Evolutionary conservation across 2,797 vertebrate species (phyloP).

Genomic region (Hippopotamyrus pictus): DNA sequence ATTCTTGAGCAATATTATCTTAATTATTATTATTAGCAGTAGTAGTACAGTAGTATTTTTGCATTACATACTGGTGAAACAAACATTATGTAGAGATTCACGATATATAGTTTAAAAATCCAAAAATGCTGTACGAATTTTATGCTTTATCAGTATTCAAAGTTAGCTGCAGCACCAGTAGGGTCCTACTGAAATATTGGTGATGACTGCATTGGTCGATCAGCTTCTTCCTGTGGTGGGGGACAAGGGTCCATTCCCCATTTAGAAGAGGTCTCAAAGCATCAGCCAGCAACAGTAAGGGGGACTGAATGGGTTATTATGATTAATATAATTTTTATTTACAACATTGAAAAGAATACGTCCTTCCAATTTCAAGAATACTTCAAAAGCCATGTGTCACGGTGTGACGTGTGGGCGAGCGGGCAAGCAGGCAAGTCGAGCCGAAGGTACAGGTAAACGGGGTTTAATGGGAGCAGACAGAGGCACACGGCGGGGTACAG

Average conservation of each 20-base stretch:
- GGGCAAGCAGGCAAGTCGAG: too few species aligned
- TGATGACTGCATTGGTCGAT: background rate
- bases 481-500: too few species aligned
- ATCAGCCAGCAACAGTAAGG: background rate
- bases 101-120: too few species aligned
- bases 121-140: background rate
- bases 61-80: too few species aligned
- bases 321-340: background rate
- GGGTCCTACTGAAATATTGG: background rate
- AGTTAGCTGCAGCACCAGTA: background rate
- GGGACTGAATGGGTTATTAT: background rate
- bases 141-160: background rate
- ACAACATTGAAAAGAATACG: background rate
- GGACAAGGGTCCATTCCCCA: background rate
- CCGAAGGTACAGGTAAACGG: too few species aligned
- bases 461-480: too few species aligned
- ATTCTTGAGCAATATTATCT: too few species aligned
- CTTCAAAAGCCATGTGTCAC: background rate
- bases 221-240: background rate
- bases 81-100: too few species aligned
- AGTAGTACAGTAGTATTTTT: too few species aligned
- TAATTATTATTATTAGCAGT: background rate
- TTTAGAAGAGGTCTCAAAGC: background rate
- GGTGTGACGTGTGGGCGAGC: too few species aligned
- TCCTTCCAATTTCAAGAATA: background rate